Evolutionary conservation across 2,797 vertebrate genomes (phyloP).

Genomic region (Rhyacichthys aspro): DNA sequence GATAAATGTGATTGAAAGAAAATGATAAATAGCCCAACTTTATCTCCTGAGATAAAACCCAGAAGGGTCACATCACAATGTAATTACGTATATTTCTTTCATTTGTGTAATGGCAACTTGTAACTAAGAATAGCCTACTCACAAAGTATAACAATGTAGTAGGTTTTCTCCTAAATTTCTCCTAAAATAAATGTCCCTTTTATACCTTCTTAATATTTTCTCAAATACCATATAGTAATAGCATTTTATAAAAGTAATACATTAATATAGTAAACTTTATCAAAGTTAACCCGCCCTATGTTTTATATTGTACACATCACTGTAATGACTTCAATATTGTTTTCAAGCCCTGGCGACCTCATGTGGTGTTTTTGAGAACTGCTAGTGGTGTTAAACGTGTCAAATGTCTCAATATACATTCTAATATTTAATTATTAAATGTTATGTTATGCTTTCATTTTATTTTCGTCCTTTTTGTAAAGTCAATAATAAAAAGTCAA

Average conservation of each 20-base stretch:
- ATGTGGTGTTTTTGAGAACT: constrained; percentile 12
- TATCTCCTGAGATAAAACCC: constrained; percentile 57
- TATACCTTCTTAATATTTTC: too few species aligned
- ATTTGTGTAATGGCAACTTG: constrained; percentile 28
- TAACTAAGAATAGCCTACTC: too few species aligned
- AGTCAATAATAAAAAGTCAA: accelerated
- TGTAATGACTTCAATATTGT: neutral
- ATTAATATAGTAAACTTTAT: too few species aligned
- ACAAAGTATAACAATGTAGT: too few species aligned
- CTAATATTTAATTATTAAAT: neutral
- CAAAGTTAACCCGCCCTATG: neutral
- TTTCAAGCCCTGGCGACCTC: constrained; percentile 41
- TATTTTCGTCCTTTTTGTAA: neutral
- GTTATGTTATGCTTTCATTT: neutral
- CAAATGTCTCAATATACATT: neutral
- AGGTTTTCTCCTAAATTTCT: constrained; percentile 13
- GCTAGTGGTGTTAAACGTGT: neutral
- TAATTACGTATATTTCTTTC: constrained; percentile 55
- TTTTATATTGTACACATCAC: too few species aligned
- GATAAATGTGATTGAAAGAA: constrained; percentile 66
- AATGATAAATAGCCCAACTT: constrained; percentile 63
- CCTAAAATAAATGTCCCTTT: constrained; percentile 4
- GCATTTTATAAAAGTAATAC: too few species aligned
- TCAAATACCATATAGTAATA: too few species aligned
- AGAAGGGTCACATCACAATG: constrained; percentile 60